Base-by-base conservation (phyloP, 2,888 invertebrate species). In the Nebria salina region DNA sequence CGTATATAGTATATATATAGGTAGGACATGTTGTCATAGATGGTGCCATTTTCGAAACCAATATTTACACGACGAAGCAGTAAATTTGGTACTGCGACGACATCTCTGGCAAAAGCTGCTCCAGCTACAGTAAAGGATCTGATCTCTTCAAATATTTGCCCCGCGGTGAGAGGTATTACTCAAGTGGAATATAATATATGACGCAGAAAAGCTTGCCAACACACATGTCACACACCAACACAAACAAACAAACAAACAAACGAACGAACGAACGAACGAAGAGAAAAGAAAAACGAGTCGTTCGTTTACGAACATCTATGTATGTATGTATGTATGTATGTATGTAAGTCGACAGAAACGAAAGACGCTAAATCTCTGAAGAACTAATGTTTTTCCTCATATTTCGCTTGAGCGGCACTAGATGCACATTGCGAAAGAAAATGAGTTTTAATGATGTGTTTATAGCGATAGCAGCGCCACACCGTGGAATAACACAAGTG, bases 401-500 rank as follows among this genome's bases (percentile, higher is more conserved):
- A 77, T 77, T 77, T 77, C 77, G 64, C 65, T 26, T 41, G 77
- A 42, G 77, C 15, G 65, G 20, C 65, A 20, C 75, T 77, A 83
- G 83, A 83, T 83, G 84, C 8, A 13, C 54, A 84, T 84, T 84
- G 83, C 83, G 83, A 83, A 84, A 83, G 84, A 85, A 85, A 86
- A 86, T 85, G 85, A 85, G 86, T 86, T 86, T 86, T 86, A 86
- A 86, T 86, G 86, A 86, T 84, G 86, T 85, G 86, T 86, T 86
- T 86, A 86, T 85, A 85, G 85, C 85, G 43, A 73, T 41, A 43
- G 73, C 41, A 41, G n/a, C 41, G 9, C 11, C 64, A 70, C 77
- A 66, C 74, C 15, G 83, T 83, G 84, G 84, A 54, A 54, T 54
- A 54, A 54, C 54, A 54, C 54, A 13, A 13, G 54, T 11, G 54